Conservation (phyloP, 2,797 vertebrate species). For the Choloepus didactylus region DNA sequence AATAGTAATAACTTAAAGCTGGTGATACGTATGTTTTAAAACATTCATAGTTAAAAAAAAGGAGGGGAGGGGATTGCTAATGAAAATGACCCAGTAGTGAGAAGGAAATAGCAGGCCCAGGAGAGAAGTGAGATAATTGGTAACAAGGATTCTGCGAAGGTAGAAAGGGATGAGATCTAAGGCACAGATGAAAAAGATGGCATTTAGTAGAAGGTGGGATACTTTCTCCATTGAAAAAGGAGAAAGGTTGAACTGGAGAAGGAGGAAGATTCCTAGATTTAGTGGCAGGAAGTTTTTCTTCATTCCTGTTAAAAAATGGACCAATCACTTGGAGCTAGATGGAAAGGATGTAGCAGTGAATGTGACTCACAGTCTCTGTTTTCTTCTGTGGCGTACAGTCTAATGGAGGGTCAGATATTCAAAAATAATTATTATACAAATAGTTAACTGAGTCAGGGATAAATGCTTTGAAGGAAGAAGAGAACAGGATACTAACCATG, state of each 20-base stretch:
- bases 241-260: not conserved
- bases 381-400: not conserved
- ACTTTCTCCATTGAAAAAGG: not conserved
- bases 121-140: not conserved
- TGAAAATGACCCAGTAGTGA: not conserved
- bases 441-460: not conserved
- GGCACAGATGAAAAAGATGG: not conserved
- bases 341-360: not conserved
- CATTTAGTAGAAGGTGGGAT: not conserved
- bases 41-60: not conserved
- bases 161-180: not conserved
- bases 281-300: not conserved
- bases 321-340: not conserved
- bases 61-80: not conserved
- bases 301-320: not conserved
- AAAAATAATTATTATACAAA: not conserved
- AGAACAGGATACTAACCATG: not conserved
- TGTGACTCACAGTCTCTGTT: not conserved
- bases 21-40: not conserved
- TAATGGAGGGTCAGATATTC: not conserved
- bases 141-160: not conserved
- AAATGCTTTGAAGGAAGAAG: constrained; percentile 5
- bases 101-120: not conserved
- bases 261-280: not conserved
- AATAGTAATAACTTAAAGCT: not conserved